Evolutionary conservation across 2,888 invertebrate species (phyloP).

Genomic region (Augiades crinisus): DNA sequence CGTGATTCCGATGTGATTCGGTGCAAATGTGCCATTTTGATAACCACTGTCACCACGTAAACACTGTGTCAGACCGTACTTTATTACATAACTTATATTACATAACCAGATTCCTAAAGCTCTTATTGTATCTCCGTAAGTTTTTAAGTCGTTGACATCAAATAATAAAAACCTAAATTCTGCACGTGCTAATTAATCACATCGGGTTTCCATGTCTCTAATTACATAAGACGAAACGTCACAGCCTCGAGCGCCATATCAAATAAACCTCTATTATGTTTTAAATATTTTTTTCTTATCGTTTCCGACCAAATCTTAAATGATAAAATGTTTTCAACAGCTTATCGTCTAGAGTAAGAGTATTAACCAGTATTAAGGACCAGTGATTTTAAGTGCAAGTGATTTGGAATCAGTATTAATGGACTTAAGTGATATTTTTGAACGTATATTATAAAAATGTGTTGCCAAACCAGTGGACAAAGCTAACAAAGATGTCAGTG

Average conservation of each 20-base stretch:
- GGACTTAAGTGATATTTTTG: constrained; percentile 46
- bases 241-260: constrained; percentile 48
- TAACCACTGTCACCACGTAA: constrained; percentile 41
- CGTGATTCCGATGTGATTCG: constrained; percentile 45
- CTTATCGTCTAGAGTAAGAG: constrained; percentile 31
- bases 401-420: constrained; percentile 53
- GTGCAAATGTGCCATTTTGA: constrained; percentile 52
- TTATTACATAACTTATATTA: constrained; percentile 13
- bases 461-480: constrained; percentile 48
- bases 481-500: constrained; percentile 58
- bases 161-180: background rate
- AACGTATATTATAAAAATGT: constrained; percentile 43
- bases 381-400: constrained; percentile 48
- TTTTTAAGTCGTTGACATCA: constrained; percentile 33
- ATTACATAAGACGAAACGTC: constrained; percentile 36
- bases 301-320: constrained; percentile 28
- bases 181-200: constrained; percentile 33
- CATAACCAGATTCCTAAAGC: constrained; percentile 3
- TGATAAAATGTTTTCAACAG: constrained; percentile 34
- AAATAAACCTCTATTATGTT: constrained; percentile 43
- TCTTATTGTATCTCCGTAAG: constrained; percentile 26
- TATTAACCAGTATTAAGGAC: constrained; percentile 41
- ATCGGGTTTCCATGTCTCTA: constrained; percentile 31
- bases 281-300: constrained; percentile 31
- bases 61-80: constrained; percentile 27